Evolutionary conservation across 2,888 invertebrate genomes (phyloP), one percentile per base, ranked within the genome.

Genomic region (Melinaea menophilus): DNA sequence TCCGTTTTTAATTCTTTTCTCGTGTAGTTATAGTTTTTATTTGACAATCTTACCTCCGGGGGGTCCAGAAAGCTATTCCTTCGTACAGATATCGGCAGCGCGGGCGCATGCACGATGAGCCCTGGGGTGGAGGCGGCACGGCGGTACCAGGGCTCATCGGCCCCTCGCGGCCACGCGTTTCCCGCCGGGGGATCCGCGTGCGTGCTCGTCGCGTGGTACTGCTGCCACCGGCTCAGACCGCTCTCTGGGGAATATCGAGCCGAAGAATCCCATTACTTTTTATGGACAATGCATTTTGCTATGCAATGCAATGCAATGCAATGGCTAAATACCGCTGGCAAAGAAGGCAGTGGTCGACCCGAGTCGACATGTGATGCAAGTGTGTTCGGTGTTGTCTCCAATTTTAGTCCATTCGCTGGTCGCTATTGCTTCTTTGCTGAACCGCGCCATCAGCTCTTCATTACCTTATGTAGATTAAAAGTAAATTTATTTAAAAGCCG

Each of bases 301-400:
- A 41, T 9, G 9, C 3, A 7, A 41, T 41, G 11, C 9, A 22
- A 22, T 22, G 22, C 22, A 22, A 22, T 41, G 7, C 9, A 31
- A n/a, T 4, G 9, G 22, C 31, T 9, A 12, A n/a, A 70, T 69
- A 86, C 90, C 90, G 45, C 82, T 83, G 34, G 86, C 82, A 67
- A 88, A 81, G 73, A 90, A 90, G 0, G 88, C 86, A 0, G 88
- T 86, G 31, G 80, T 79, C 2, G 89, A 86, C 9, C 90, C 90
- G 2, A 90, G 79, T 56, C 77, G 73, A 62, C 89, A 88, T 1
- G 72, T 73, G 33, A 76, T 68, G 67, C 88, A 88, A 65, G 82
- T 83, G 2, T 77, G 72, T 1, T 79, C 80, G 0, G 72, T 70
- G 7, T 72, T 72, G 7, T 73, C 73, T 22, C 83, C 80, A 59